Base-by-base conservation (phyloP, 2,888 invertebrate species). In the Diploptera punctata region DNA sequence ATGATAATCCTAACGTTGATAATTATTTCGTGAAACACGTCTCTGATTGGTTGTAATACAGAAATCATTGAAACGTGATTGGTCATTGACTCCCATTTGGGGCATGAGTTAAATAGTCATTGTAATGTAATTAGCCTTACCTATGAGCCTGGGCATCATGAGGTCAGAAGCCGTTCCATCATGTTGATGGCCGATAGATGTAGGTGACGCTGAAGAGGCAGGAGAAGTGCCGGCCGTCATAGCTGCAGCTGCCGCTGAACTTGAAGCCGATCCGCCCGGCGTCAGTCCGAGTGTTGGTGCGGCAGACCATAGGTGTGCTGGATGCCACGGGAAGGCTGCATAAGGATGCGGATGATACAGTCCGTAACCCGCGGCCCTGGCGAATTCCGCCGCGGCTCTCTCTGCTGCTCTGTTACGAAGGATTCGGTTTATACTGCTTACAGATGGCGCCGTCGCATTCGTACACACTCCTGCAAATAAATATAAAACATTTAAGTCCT, bases 371-470 rank as follows among this genome's bases (percentile, higher is more conserved):
- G 96, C 95, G 0, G 95, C 95, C 18, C 96, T 86, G 0, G 97
- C 97, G 78, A 98, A 96, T 83, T 98, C 98, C 0, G 97, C 96
- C 0, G 98, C 98, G 0, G 98, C 98, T 5, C 98, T 86, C 82
- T 99, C 98, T 0, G 98, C 98, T 0, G 98, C 98, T 13, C 98
- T 89, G 82, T 98, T 98, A 76, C 99, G 86, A 70, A 99, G 86
- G 80, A 99, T 99, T 78, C 99, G 89, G 84, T 98, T 98, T 83
- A 98, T 98, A 77, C 97, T 97, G 79, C 97, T 97, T 2, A 98
- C 98, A 67, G 97, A 97, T 0, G 99, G 99, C 0, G 98, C 97
- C 21, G 97, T 97, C 67, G 93, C 93, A 81, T 96, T 96, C 49
- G 95, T 95, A 83, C 98, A 99, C 7, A 98, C 95, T 77, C 94